Evolutionary conservation across 23 tunicate genomes (phyloP), one percentile per base, ranked within the genome.

Genomic region (Ciona savignyi): DNA sequence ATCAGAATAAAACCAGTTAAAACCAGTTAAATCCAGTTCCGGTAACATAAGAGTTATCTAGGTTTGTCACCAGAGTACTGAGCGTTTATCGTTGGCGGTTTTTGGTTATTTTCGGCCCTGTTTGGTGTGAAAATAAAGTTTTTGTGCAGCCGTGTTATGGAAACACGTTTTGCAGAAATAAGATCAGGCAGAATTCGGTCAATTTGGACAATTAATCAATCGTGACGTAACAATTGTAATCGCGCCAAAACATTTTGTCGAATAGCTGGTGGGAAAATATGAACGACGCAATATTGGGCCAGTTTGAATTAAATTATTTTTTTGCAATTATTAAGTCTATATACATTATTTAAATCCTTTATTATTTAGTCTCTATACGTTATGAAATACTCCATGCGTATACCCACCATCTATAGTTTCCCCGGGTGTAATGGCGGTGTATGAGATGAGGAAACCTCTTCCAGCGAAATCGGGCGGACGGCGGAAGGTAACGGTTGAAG

Each of bases 391-490:
- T n/a, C n/a, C n/a, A n/a, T n/a, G n/a, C n/a, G n/a, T n/a, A n/a
- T n/a, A 42, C 90, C 65, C 30, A 76, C 92, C 85, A 25, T 69
- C 64, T 25, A 80, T 51, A 2, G 85, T 74, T 67, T 76, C 74
- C 25, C 91, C 86, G 4, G 97, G 91, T 11, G 64, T 67, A 21
- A 72, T 80, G n/a, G 83, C 97, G 48, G 84, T 84, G 67, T 74
- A 91, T 9, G 97, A 91, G 30, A 84, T 82, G 24, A 91, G 76
- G 34, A 91, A 91, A 4, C 97, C 97, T 60, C 65, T 71, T 27
- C 97, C 97, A 4, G 62, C 25, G 73, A 91, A 91, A 9, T 32
- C 66, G 20, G 74, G 22, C 0, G 85, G 80, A 30, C 97, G 51
- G 27, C 78, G 75, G 66, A 91, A 91, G 25, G 79, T 56, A 15